Percentiles rank a stretch among this genome's conserved stretches.
Conservation (phyloP, 2,888 invertebrate species). For the Napeogenes sylphis region DNA sequence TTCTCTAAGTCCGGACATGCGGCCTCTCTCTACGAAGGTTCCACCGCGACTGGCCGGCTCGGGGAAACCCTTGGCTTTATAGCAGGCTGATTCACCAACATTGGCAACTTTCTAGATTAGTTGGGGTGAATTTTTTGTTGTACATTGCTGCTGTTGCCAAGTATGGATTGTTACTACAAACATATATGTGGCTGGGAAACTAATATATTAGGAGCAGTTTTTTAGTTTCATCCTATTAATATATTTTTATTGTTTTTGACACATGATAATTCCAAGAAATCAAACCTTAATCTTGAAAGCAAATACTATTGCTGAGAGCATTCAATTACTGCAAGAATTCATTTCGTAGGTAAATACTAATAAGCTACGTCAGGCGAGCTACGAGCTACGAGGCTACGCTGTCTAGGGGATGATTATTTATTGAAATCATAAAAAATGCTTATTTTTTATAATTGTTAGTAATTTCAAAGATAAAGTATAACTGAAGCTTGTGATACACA, state of each 20-base stretch:
- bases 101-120: slow-evolving; percentile 19
- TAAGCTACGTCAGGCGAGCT: slow-evolving; percentile 20
- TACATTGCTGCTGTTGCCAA: slow-evolving; percentile 17
- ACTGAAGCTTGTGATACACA: no score
- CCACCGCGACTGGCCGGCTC: slow-evolving; percentile 39
- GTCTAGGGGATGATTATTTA: slow-evolving; percentile 11
- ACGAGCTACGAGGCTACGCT: slow-evolving; percentile 18
- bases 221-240: no score
- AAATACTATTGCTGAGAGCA: no score
- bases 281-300: no score
- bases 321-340: slow-evolving; percentile 12
- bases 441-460: no score
- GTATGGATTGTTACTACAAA: slow-evolving; percentile 6
- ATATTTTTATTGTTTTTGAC: no score
- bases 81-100: slow-evolving; percentile 43
- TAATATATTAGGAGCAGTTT: neutral
- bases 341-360: slow-evolving; percentile 24
- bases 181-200: neutral
- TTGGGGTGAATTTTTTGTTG: slow-evolving; percentile 24
- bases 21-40: slow-evolving; percentile 29
- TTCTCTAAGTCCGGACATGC: slow-evolving; percentile 35
- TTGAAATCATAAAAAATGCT: no score
- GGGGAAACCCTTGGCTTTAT: slow-evolving; percentile 56
- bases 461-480: no score
- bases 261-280: no score